Base-by-base conservation (phyloP, 2,113 vertebrate species). In the Indicator indicator region DNA sequence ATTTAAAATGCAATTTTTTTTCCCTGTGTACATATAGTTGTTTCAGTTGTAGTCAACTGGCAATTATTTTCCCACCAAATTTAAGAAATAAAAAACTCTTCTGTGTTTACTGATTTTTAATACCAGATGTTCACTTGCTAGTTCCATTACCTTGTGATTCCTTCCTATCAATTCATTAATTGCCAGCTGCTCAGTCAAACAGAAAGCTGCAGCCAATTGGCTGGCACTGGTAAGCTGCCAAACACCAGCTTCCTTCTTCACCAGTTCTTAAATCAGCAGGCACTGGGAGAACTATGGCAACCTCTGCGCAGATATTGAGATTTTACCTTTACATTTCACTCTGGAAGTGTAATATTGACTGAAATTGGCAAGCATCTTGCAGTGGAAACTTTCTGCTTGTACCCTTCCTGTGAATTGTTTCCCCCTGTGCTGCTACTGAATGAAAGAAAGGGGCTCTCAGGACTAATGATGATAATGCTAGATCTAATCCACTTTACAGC, bases 101-200 rank as follows among this genome's bases (percentile, higher is more conserved):
- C 76, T 80, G 15, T 9, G 4, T 94, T 96, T 94, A 89, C 90
- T 96, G 95, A 94, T 96, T 97, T 95, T 97, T 97, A 97, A 96
- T 97, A 93, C 96, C 98, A 98, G 97, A 96, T 98, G 97, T 96
- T 98, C 96, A 86, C 83, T 94, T 94, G 69, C 90, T 97, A 97
- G 97, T 97, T 95, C 91, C 93, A 96, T 94, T 97, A 94, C 91
- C 94, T 96, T 79, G 88, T 97, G 90, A 95, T 96, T 96, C 97
- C 95, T 97, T 97, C 93, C 95, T 97, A 98, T 97, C 95, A 96
- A 97, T 95, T 97, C 96, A 97, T 98, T 97, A 98, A 98, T 97
- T 95, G 92, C 97, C 97, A 98, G 97, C 94, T 98, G 97, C 95
- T 97, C 94, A 75, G 88, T 88, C 95, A 97, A 98, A 97, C 85